Percentiles rank a stretch among this genome's conserved stretches.
Evolutionary conservation across 92 coral and sea anemone genomes (phyloP).

Genomic region (Epizoanthus ramosus): DNA sequence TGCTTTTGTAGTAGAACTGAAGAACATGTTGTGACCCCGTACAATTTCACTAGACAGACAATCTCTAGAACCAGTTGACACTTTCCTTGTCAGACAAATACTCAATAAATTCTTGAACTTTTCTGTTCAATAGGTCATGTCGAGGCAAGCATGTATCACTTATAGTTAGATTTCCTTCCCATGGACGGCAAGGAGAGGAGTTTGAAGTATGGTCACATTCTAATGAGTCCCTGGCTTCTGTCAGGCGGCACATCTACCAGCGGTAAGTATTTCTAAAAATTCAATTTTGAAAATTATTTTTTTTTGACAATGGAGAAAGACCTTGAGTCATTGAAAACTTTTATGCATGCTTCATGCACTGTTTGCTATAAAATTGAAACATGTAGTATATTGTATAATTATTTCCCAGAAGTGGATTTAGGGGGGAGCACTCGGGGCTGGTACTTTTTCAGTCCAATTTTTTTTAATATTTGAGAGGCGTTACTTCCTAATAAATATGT

Average conservation of each 20-base stretch:
- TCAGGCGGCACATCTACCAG: slow-evolving; percentile 88
- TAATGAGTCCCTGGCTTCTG: slow-evolving; percentile 93
- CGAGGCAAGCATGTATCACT: slow-evolving; percentile 92
- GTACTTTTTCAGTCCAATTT: no score
- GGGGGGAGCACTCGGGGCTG: no score
- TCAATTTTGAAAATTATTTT: background rate
- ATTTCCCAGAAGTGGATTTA: no score
- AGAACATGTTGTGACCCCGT: no score
- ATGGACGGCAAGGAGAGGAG: slow-evolving; percentile 98
- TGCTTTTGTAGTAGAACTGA: no score
- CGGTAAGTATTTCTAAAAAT: slow-evolving; percentile 54
- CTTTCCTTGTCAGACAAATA: background rate
- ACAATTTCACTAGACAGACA: background rate
- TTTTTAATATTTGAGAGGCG: no score
- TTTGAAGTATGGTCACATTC: slow-evolving; percentile 98
- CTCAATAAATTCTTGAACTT: background rate
- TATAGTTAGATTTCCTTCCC: slow-evolving; percentile 90
- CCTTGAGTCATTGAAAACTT: no score
- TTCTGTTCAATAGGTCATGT: slow-evolving; percentile 67
- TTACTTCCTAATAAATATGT: no score
- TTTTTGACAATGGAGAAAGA: background rate
- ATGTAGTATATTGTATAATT: no score
- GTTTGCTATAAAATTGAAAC: no score
- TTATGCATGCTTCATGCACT: no score
- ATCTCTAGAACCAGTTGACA: background rate